Conservation (phyloP, 2,113 vertebrate genomes). For the Trichechus manatus region DNA sequence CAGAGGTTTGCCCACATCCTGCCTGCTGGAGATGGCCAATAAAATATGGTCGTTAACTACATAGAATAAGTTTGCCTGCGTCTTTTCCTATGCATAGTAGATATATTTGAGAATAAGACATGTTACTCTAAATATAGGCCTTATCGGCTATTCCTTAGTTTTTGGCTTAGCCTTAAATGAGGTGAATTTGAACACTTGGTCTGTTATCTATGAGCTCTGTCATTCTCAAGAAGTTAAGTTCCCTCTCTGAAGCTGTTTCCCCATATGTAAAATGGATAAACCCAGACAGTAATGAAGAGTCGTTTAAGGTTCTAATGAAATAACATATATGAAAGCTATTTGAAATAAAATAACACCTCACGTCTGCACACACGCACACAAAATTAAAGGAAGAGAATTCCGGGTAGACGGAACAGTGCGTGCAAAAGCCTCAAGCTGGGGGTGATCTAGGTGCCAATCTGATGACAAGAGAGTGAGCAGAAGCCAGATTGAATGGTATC, state of each 20-base stretch:
- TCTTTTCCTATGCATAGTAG: background rate
- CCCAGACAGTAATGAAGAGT: background rate
- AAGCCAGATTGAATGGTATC: accelerated
- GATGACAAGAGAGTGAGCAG: too few species aligned
- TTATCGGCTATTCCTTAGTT: background rate
- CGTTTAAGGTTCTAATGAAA: background rate
- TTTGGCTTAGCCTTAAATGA: background rate
- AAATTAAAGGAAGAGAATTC: background rate
- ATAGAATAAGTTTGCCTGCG: too few species aligned
- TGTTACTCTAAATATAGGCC: background rate
- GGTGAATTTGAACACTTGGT: background rate
- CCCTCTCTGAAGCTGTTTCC: background rate
- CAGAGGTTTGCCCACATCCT: too few species aligned
- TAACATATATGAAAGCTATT: too few species aligned
- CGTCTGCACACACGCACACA: background rate
- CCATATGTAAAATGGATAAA: background rate
- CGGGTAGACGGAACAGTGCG: background rate
- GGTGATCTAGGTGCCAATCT: background rate
- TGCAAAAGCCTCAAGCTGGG: background rate
- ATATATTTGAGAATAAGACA: background rate
- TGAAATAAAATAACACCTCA: background rate
- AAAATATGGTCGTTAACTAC: background rate
- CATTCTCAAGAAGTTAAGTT: background rate
- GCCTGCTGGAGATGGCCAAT: background rate
- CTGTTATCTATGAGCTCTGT: background rate